A percentile compares a stretch with the other conserved stretches of the same genome.
These are phyloP conservation scores for Pandemis heparana DNA, from an alignment of 2,888 invertebrate species.

Conservation along the genomic window DNA sequence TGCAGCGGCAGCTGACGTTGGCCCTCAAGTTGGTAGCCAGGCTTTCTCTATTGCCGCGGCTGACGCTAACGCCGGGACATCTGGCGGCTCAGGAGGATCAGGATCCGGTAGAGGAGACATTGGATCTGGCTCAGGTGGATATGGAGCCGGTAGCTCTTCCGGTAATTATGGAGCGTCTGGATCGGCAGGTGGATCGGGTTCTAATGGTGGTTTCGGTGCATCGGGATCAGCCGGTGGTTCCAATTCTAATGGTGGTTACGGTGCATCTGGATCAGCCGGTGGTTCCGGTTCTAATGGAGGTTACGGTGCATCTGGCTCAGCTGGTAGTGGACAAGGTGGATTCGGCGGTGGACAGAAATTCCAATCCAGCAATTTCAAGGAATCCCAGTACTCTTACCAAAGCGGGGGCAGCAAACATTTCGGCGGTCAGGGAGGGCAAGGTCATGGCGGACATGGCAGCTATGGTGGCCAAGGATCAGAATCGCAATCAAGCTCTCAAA, in stretches of 20 bases:
- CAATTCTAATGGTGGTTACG: constrained; percentile 30
- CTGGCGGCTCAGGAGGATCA: constrained; percentile 3
- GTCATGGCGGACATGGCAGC: constrained; percentile 12
- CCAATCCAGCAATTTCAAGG: constrained; percentile 50
- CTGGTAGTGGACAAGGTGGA: constrained; percentile 21
- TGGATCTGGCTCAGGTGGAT: constrained; percentile 9
- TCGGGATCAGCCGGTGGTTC: not conserved
- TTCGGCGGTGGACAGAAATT: constrained; percentile 32
- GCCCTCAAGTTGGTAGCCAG: constrained; percentile 53
- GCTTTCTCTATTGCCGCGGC: constrained; percentile 60
- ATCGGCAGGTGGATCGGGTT: not conserved
- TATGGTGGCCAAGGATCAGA: constrained; percentile 19
- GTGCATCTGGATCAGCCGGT: constrained; percentile 14
- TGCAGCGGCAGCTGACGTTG: constrained; percentile 57
- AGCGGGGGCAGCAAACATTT: constrained; percentile 47
- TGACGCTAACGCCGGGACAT: constrained; percentile 27
- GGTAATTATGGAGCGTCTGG: constrained; percentile 3
- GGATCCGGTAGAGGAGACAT: constrained; percentile 4
- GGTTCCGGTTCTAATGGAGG: not conserved
- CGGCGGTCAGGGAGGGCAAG: constrained; percentile 9
- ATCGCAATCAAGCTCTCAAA: constrained; percentile 22
- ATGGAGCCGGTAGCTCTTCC: constrained; percentile 16
- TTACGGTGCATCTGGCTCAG: constrained; percentile 25
- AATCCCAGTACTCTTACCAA: constrained; percentile 55
- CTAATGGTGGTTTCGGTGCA: constrained; percentile 35